A percentile compares a stretch with the other conserved stretches of the same genome.
phyloP scores from a whole-genome alignment of 2,888 invertebrate species.

The Hololepta plana region DNA sequence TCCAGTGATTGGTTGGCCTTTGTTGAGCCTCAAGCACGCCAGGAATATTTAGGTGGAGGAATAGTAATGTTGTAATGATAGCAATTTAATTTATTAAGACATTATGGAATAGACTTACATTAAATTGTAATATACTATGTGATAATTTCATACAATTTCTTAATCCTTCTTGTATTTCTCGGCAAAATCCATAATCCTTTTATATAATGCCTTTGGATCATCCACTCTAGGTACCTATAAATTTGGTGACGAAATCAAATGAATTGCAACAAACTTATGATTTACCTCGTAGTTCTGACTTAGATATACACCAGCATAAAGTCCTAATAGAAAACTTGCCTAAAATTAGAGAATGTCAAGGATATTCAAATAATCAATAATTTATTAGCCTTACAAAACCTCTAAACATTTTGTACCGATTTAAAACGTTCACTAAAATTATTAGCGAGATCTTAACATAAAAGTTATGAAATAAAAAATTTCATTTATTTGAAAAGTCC shows the following conservation, averaged over 20 bases:
- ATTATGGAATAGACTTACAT: background rate
- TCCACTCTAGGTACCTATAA: conserved; percentile 67
- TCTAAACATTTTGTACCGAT: no score
- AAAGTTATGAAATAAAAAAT: no score
- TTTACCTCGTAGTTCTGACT: conserved; percentile 60
- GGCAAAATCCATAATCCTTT: conserved; percentile 48
- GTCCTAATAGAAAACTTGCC: conserved; percentile 47
- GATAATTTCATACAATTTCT: conserved; percentile 8
- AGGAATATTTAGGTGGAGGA: conserved; percentile 78
- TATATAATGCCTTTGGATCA: conserved; percentile 55
- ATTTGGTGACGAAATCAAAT: no score
- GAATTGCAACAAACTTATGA: conserved; percentile 9
- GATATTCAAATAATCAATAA: no score
- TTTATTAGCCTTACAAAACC: conserved; percentile 2
- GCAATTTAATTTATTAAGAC: conserved; percentile 9
- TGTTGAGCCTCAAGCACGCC: conserved; percentile 72
- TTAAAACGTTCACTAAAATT: no score
- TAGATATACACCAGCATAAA: conserved; percentile 55
- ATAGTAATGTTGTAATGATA: conserved; percentile 42
- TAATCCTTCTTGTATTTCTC: conserved; percentile 44
- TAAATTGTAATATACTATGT: background rate
- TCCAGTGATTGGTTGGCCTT: conserved; percentile 98
- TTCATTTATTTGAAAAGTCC: no score
- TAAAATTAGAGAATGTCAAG: conserved; percentile 25
- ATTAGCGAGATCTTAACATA: no score